Evolutionary conservation across 2,113 vertebrate species (phyloP).

Genomic region (Ptilonorhynchus violaceus): DNA sequence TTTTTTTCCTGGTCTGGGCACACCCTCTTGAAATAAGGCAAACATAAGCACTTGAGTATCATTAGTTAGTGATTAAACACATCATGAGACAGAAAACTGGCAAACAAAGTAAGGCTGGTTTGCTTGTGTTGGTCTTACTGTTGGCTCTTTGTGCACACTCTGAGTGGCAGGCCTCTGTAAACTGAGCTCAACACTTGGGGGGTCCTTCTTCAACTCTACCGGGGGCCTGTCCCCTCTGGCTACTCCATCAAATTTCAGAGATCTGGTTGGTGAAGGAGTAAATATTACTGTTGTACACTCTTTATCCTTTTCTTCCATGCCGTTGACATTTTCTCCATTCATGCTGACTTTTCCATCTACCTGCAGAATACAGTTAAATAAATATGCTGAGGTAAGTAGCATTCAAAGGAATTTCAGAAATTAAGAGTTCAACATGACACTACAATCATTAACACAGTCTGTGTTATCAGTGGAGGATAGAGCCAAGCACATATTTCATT

Average conservation of each 20-base stretch:
- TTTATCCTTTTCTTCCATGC: slow-evolving; percentile 66
- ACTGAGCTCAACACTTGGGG: slow-evolving; percentile 65
- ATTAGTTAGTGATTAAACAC: slow-evolving; percentile 19
- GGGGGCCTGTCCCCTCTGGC: slow-evolving; percentile 51
- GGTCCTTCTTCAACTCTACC: slow-evolving; percentile 57
- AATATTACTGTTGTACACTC: slow-evolving; percentile 7
- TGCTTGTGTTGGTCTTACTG: slow-evolving; percentile 67
- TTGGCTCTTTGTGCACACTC: slow-evolving; percentile 60
- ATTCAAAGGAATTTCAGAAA: not conserved
- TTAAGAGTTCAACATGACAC: not conserved
- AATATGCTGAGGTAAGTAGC: not conserved
- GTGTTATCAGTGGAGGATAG: not conserved
- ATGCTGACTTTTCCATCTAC: slow-evolving; percentile 80
- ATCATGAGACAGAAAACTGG: slow-evolving; percentile 3
- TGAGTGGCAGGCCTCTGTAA: slow-evolving; percentile 69
- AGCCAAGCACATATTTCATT: not conserved
- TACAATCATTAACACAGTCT: not conserved
- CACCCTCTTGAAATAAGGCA: slow-evolving; percentile 17
- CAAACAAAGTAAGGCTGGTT: slow-evolving; percentile 14
- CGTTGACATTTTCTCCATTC: slow-evolving; percentile 76
- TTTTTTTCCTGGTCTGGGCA: not conserved
- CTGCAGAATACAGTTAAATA: slow-evolving; percentile 68
- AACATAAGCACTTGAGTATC: slow-evolving; percentile 3
- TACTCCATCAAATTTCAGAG: slow-evolving; percentile 70
- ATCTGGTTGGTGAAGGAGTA: slow-evolving; percentile 61